Evolutionary conservation across 2,888 invertebrate genomes (phyloP).

Genomic region (Ophion slaviceki): DNA sequence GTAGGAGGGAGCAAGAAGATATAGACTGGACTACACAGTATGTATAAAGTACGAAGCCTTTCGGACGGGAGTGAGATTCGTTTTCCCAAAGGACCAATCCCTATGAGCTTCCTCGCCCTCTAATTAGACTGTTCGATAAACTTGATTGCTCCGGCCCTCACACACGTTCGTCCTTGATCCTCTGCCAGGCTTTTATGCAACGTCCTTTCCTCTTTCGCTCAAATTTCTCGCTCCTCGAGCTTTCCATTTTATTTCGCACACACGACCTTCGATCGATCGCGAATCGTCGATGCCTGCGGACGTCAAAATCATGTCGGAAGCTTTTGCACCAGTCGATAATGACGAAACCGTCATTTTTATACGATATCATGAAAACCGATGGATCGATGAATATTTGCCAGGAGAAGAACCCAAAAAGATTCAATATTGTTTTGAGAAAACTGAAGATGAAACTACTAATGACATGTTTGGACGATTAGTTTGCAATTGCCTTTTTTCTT

Average conservation of each 20-base stretch:
- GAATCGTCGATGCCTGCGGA: constrained; percentile 8
- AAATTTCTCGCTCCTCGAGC: constrained; percentile 18
- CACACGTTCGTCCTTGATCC: background rate
- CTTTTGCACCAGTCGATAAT: background rate
- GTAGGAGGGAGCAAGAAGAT: constrained; percentile 14
- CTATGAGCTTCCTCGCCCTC: constrained; percentile 73
- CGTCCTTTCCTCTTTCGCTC: background rate
- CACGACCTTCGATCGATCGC: constrained; percentile 20
- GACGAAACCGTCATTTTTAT: background rate
- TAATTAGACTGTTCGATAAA: constrained; percentile 79
- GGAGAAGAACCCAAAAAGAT: constrained; percentile 16
- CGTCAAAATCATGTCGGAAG: background rate
- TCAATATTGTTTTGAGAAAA: constrained; percentile 24
- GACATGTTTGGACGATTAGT: background rate
- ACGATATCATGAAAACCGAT: background rate
- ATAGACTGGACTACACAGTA: constrained; percentile 1
- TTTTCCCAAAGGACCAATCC: constrained; percentile 71
- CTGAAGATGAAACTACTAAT: constrained; percentile 31
- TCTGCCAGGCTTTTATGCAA: background rate
- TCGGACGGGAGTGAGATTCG: constrained; percentile 39
- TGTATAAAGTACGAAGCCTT: constrained; percentile 9
- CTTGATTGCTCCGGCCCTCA: constrained; percentile 72
- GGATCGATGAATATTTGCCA: background rate
- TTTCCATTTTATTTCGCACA: constrained; percentile 30
- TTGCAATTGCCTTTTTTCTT: constrained; percentile 21